A percentile compares a stretch with the other conserved stretches of the same genome.
Evolutionary conservation across 2,797 vertebrate species (phyloP).

Genomic region (Intellagama lesueurii): DNA sequence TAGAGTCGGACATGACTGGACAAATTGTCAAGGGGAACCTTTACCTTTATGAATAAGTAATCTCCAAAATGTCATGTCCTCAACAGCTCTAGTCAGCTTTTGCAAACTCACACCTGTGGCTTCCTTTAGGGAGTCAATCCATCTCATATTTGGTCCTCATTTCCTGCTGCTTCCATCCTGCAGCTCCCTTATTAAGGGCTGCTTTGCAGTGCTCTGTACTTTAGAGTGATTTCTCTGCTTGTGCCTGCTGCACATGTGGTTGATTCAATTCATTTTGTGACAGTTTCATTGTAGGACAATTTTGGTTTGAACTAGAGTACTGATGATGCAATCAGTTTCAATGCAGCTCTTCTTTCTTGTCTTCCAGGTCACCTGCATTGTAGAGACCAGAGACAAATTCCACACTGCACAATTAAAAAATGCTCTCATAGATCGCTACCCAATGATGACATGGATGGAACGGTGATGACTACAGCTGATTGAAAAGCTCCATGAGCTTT

Average conservation of each 20-base stretch:
- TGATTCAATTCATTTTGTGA: background rate
- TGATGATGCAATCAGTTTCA: constrained; percentile 5
- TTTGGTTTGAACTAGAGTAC: background rate
- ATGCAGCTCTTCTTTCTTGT: background rate
- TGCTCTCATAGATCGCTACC: constrained; percentile 84
- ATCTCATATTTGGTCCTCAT: too few species aligned
- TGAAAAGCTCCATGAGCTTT: accelerated
- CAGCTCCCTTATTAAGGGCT: background rate
- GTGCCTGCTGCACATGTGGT: background rate
- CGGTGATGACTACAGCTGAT: constrained; percentile 74
- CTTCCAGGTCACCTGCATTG: constrained; percentile 88
- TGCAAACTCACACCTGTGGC: too few species aligned
- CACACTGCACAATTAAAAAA: constrained; percentile 85
- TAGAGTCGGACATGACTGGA: too few species aligned
- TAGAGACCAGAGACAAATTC: constrained; percentile 88
- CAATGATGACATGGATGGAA: constrained; percentile 84
- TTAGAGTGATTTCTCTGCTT: background rate
- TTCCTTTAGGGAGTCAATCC: too few species aligned
- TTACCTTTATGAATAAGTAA: too few species aligned
- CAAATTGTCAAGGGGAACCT: too few species aligned
- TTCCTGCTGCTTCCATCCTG: background rate
- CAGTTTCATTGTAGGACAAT: background rate
- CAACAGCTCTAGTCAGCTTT: too few species aligned
- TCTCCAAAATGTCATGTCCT: too few species aligned
- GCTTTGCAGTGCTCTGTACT: background rate